phyloP scores from a whole-genome alignment of 2,113 vertebrate species.

The Oncorhynchus tshawytscha region DNA sequence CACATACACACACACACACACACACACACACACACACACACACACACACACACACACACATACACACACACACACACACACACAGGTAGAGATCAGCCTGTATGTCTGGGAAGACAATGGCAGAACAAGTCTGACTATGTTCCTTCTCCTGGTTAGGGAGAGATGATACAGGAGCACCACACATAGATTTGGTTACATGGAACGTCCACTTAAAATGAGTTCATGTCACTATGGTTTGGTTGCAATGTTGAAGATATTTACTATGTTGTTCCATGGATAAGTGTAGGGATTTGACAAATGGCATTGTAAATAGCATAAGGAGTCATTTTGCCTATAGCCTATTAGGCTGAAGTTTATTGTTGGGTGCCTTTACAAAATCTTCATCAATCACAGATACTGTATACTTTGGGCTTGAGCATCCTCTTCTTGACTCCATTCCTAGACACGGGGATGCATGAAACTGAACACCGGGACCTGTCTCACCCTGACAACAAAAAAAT shows the following conservation, averaged over 20 bases:
- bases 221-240: neutral
- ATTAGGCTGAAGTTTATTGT: neutral
- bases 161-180: neutral
- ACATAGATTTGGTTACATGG: neutral
- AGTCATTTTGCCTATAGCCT: no score
- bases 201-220: slow-evolving; percentile 3
- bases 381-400: slow-evolving; percentile 40
- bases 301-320: neutral
- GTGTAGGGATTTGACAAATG: neutral
- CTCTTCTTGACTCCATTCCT: slow-evolving; percentile 11
- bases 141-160: neutral
- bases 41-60: no score
- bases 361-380: neutral
- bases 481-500: no score
- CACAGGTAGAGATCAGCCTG: neutral
- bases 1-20: no score
- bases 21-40: no score
- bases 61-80: no score
- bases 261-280: neutral
- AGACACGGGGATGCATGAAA: slow-evolving; percentile 45
- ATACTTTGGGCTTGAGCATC: neutral
- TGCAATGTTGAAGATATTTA: neutral
- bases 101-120: slow-evolving; percentile 1
- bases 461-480: slow-evolving; percentile 47
- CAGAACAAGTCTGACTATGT: neutral